Evolutionary conservation across 2,888 invertebrate genomes (phyloP).

Genomic region (Drosophila gaucha): DNA sequence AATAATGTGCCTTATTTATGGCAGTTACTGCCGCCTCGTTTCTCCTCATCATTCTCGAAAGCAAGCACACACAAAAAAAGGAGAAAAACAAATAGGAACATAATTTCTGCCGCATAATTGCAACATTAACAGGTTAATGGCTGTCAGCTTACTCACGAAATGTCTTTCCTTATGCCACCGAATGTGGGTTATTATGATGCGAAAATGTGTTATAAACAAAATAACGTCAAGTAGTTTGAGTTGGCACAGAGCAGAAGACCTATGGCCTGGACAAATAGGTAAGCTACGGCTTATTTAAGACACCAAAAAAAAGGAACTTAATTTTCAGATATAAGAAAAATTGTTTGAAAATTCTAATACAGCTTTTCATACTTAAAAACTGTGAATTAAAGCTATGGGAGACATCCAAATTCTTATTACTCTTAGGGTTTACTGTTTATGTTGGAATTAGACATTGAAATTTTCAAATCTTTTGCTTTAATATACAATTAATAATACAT

Average conservation of each 20-base stretch:
- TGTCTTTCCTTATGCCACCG: conserved; percentile 16
- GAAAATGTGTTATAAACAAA: conserved; percentile 74
- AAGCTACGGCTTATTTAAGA: conserved; percentile 8
- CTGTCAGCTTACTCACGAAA: conserved; percentile 43
- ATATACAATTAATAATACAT: no score
- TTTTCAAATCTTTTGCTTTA: no score
- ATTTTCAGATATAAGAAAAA: no score
- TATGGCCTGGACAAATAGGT: conserved; percentile 31
- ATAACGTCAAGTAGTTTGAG: conserved; percentile 46
- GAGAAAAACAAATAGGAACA: conserved; percentile 48
- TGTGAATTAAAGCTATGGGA: no score
- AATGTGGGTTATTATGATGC: conserved; percentile 65
- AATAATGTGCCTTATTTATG: conserved; percentile 59
- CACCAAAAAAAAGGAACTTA: no score
- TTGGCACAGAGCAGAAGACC: conserved; percentile 1
- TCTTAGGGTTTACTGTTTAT: no score
- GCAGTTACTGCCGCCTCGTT: conserved; percentile 22
- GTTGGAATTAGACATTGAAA: no score
- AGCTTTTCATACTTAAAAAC: no score
- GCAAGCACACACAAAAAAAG: neutral
- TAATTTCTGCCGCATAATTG: conserved; percentile 74
- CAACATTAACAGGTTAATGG: conserved; percentile 78
- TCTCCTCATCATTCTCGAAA: conserved; percentile 19
- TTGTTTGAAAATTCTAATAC: no score
- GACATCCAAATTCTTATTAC: no score